Percentiles rank a stretch among this genome's conserved stretches.
Evolutionary conservation across 1,140 invertebrate genomes (phyloP).

Genomic region (Akabosia matsudoensis): DNA sequence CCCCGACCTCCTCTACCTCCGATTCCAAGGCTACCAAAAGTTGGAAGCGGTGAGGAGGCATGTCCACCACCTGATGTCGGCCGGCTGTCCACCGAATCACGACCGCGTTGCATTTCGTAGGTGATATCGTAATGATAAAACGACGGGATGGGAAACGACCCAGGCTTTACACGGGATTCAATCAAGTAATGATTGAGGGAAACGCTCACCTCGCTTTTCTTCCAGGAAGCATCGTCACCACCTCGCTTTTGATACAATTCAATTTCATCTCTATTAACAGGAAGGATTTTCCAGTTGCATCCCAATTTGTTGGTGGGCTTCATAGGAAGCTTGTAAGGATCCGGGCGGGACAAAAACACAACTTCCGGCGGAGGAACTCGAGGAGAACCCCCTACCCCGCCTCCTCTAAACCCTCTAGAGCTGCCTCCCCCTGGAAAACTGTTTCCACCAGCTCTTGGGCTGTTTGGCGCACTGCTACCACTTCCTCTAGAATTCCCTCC

Average conservation of each 20-base stretch:
- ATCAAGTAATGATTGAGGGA: background rate
- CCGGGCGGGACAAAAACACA: background rate
- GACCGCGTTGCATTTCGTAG: background rate
- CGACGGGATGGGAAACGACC: background rate
- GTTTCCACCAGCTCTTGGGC: no score
- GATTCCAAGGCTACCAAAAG: no score
- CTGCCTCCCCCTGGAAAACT: background rate
- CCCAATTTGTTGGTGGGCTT: background rate
- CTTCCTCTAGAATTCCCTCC: background rate
- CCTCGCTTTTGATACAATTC: background rate
- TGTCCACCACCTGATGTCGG: background rate
- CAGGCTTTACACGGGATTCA: background rate
- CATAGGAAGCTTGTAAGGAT: background rate
- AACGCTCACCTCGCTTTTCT: background rate
- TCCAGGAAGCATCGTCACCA: background rate
- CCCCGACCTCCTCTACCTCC: no score
- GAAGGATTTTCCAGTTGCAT: background rate
- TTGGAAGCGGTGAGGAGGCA: no score
- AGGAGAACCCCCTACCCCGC: background rate
- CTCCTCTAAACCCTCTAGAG: background rate
- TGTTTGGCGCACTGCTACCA: background rate
- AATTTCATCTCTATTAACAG: background rate
- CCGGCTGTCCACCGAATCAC: background rate
- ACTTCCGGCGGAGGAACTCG: background rate
- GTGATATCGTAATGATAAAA: constrained; percentile 5